A percentile compares a stretch with the other conserved stretches of the same genome.
phyloP scores from a whole-genome alignment of 2,797 vertebrate genomes.

The Acanthornis magna region DNA sequence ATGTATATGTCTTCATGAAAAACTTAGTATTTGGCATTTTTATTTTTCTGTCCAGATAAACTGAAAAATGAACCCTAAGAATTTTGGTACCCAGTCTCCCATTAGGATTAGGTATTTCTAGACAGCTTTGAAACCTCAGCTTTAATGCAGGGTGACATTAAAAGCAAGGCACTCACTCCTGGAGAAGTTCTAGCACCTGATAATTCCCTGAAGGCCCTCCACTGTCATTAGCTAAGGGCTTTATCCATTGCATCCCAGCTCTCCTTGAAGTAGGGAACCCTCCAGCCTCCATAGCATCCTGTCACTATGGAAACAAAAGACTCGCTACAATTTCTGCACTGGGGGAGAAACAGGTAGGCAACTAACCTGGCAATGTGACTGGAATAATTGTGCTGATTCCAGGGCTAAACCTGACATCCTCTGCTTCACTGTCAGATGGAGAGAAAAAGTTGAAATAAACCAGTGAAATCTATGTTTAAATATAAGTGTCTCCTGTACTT shows the following conservation, averaged over 20 bases:
- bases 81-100: neutral
- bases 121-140: neutral
- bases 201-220: conserved; percentile 45
- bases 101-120: neutral
- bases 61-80: neutral
- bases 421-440: neutral
- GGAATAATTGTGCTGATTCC: neutral
- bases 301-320: conserved; percentile 1
- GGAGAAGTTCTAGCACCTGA: conserved; percentile 46
- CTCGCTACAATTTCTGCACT: neutral
- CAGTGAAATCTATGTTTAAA: neutral
- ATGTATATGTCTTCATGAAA: conserved; percentile 23
- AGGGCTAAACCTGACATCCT: neutral
- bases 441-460: neutral
- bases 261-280: conserved; percentile 19
- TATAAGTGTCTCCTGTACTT: neutral
- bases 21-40: conserved; percentile 44
- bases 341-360: neutral
- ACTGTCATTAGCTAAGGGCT: conserved; percentile 29
- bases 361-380: neutral
- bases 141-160: neutral
- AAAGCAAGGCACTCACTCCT: conserved; percentile 43
- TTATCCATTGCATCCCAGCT: conserved; percentile 44
- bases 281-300: neutral
- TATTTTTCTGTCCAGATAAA: conserved; percentile 57